Evolutionary conservation across 2,888 invertebrate genomes (phyloP), one percentile per base, ranked within the genome.

Genomic region (Pollenia griseotomentosa): DNA sequence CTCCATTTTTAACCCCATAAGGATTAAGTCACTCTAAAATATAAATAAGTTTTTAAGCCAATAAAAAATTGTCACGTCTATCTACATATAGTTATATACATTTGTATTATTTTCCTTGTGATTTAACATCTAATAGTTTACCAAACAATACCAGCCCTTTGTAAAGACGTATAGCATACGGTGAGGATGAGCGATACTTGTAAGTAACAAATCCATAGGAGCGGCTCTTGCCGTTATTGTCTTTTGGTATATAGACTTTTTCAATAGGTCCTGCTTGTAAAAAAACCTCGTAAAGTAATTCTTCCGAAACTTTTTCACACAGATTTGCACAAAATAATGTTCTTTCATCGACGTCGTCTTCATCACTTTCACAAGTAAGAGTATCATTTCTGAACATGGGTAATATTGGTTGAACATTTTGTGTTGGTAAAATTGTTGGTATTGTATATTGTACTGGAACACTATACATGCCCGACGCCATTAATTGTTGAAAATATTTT

Each of bases 301-400:
- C 97, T 92, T 98, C 97, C 0, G 97, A 96, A 0, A 96, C 96
- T 92, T 96, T 95, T 40, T 97, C 96, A 23, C 96, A 94, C 87
- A 98, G 93, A 94, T 97, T 97, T 16, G 97, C 97, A 92, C 96
- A 96, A 95, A 96, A 98, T 66, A 97, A 91, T 0, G 97, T 97
- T 91, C 96, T 95, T 79, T 94, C 93, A 68, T 96, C 95, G 86
- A 96, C 95, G 82, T 95, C 95, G 16, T 92, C 91, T 16, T 91
- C 91, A 6, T 91, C 91, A 2, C 68, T 61, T 7, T 71, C 55
- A 4, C 33, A 5, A 2, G 14, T 19, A 10, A 51, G 11, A 1
- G 0, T 9, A 11, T 23, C 57, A 42, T 14, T 55, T 2, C 46
- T 23, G 10, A n/a, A 0, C 46, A 14, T 8, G 9, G 74, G 73